These are phyloP conservation scores for Phaethon lepturus DNA, from an alignment of 2,113 vertebrate species.

Conservation along the genomic window DNA sequence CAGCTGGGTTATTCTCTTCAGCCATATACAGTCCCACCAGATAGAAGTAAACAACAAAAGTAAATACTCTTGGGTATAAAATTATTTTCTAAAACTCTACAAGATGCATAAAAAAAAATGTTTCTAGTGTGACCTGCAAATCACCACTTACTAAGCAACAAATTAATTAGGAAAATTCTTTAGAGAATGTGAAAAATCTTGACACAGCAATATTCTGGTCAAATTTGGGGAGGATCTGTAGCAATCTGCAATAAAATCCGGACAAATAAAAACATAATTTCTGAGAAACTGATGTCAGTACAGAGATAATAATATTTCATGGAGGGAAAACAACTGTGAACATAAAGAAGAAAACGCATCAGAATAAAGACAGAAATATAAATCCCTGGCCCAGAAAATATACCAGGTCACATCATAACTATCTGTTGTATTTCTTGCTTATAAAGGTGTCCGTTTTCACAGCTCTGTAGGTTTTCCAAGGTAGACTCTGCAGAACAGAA, in stretches of 20 bases:
- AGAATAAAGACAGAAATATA: neutral
- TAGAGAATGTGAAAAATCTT: neutral
- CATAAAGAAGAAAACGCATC: neutral
- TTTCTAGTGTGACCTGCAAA: neutral
- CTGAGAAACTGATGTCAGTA: neutral
- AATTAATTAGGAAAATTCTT: neutral
- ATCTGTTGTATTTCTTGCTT: constrained; percentile 3
- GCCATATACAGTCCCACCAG: neutral
- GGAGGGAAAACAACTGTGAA: neutral
- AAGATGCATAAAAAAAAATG: neutral
- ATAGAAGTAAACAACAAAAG: neutral
- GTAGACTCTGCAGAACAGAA: neutral
- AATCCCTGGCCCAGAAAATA: neutral
- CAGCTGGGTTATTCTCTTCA: neutral
- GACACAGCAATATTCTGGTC: neutral
- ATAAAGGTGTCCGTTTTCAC: neutral
- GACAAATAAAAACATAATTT: neutral
- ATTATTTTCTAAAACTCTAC: neutral
- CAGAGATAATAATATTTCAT: neutral
- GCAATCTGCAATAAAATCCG: neutral
- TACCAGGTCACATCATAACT: neutral
- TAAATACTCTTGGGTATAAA: neutral
- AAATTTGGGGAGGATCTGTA: neutral
- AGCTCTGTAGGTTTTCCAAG: neutral
- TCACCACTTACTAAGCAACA: neutral